Evolutionary conservation across 2,888 invertebrate genomes (phyloP).

Genomic region (Therioaphis trifolii): DNA sequence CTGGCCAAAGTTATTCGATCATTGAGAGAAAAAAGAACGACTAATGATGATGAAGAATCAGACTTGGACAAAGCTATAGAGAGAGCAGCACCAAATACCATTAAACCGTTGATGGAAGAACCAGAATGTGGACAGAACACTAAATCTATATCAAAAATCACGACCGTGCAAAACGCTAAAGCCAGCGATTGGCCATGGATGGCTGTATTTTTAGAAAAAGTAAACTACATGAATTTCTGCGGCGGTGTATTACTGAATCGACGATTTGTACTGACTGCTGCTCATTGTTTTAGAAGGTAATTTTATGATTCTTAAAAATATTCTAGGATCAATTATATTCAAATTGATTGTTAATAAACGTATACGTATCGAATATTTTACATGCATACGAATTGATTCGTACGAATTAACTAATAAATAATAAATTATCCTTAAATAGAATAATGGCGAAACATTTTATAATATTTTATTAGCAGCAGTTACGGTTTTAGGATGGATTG

Average conservation of each 20-base stretch:
- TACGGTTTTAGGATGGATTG: too few species aligned
- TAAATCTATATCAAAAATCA: conserved; percentile 44
- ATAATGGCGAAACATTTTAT: too few species aligned
- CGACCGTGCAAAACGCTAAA: conserved; percentile 56
- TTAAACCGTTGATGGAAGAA: conserved; percentile 52
- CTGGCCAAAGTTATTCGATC: background rate
- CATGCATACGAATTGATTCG: too few species aligned
- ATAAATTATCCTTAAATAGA: too few species aligned
- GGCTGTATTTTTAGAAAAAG: conserved; percentile 78
- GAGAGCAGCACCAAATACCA: conserved; percentile 17
- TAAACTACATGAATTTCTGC: conserved; percentile 77
- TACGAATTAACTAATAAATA: too few species aligned
- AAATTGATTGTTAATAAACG: too few species aligned
- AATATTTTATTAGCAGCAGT: too few species aligned
- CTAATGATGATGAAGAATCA: background rate
- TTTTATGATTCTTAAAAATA: too few species aligned
- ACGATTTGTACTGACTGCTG: conserved; percentile 81
- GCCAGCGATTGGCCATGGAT: conserved; percentile 85
- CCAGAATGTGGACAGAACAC: conserved; percentile 63
- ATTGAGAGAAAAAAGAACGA: background rate
- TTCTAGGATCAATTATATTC: too few species aligned
- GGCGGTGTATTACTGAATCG: conserved; percentile 86
- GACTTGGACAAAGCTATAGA: conserved; percentile 42
- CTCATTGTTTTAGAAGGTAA: conserved; percentile 78
- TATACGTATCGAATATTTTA: too few species aligned